These are phyloP conservation scores for Leucosticte australis DNA, from an alignment of 2,113 vertebrate species.

Conservation along the genomic window DNA sequence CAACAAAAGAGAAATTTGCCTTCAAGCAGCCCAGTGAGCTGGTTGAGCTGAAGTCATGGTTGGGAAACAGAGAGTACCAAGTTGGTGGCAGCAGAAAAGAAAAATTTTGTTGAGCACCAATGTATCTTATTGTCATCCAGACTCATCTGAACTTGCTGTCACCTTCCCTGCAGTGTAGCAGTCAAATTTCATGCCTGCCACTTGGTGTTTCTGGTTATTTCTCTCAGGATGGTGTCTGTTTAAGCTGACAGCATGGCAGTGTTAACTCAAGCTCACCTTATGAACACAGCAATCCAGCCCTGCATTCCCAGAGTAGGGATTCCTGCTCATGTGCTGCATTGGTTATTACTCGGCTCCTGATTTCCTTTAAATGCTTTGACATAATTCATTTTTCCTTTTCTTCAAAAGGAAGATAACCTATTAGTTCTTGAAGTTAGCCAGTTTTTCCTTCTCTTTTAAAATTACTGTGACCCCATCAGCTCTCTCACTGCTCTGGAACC, in stretches of 20 bases:
- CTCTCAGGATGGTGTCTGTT: not conserved
- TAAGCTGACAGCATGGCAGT: accelerated
- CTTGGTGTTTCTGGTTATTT: not conserved
- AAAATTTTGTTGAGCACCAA: not conserved
- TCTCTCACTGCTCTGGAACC: not conserved
- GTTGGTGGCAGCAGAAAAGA: not conserved
- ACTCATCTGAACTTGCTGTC: not conserved
- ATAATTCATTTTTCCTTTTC: not conserved
- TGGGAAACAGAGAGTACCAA: accelerated
- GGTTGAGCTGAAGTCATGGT: accelerated
- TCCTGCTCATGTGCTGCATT: not conserved
- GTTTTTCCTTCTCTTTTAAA: not conserved
- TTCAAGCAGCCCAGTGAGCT: not conserved
- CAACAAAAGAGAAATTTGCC: not conserved
- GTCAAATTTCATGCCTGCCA: slow-evolving; percentile 1
- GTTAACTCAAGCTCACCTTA: not conserved
- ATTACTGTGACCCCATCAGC: not conserved
- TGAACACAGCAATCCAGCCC: not conserved
- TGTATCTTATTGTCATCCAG: not conserved
- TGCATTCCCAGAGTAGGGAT: accelerated
- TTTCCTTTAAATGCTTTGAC: not conserved
- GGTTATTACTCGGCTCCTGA: not conserved
- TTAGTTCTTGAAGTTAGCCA: not conserved
- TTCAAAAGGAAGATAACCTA: not conserved
- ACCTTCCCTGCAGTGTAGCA: not conserved